Evolutionary conservation across 2,888 invertebrate species (phyloP).

Genomic region (Ornithoptera priamus): DNA sequence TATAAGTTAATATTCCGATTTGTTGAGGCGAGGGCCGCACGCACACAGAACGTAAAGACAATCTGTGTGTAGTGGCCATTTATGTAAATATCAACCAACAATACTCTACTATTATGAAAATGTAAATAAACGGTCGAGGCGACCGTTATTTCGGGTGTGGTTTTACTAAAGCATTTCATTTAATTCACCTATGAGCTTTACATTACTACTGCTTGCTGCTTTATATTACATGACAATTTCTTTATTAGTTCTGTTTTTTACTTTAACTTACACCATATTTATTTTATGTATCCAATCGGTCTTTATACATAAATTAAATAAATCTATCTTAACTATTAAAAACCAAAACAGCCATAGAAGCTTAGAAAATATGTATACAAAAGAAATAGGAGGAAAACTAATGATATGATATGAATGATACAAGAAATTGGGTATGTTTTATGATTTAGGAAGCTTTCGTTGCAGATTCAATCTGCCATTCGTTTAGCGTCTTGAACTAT

Average conservation of each 20-base stretch:
- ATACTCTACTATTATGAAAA: constrained; percentile 71
- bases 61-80: constrained; percentile 74
- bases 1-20: constrained; percentile 79
- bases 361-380: no score
- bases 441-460: neutral
- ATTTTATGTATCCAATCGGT: no score
- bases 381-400: neutral
- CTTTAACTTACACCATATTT: no score
- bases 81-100: constrained; percentile 76
- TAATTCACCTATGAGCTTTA: neutral
- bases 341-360: no score
- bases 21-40: constrained; percentile 72
- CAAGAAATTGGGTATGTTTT: neutral
- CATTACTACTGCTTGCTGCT: neutral
- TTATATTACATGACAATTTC: no score
- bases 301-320: no score
- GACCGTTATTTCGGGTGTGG: constrained; percentile 66
- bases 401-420: neutral
- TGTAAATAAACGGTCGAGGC: constrained; percentile 66
- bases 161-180: constrained; percentile 34
- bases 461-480: neutral
- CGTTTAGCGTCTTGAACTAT: neutral
- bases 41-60: constrained; percentile 78
- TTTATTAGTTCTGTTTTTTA: neutral
- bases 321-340: no score